These are phyloP conservation scores for Echeneis naucrates DNA, from an alignment of 2,797 vertebrate genomes.

Conservation along the genomic window DNA sequence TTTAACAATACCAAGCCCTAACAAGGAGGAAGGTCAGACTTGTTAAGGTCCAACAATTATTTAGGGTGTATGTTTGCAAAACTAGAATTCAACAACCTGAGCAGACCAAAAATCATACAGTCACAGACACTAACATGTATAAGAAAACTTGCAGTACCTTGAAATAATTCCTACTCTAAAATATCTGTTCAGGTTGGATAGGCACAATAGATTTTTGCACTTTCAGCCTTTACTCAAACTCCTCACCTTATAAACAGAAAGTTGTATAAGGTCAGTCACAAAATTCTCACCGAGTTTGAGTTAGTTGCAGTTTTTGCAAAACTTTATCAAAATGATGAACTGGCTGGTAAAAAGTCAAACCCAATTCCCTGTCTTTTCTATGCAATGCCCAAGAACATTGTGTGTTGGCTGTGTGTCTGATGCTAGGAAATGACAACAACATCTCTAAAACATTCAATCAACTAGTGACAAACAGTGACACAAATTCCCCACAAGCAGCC, in stretches of 20 bases:
- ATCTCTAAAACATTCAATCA: slow-evolving; percentile 27
- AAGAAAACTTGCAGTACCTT: slow-evolving; percentile 30
- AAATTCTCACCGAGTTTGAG: slow-evolving; percentile 2
- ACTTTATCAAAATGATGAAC: slow-evolving; percentile 24
- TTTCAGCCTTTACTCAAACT: slow-evolving; percentile 34
- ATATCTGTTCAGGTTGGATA: slow-evolving; percentile 3
- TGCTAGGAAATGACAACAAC: slow-evolving; percentile 38
- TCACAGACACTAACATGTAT: slow-evolving; percentile 8
- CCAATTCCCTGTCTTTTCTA: slow-evolving; percentile 20
- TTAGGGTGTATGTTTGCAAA: slow-evolving; percentile 51
- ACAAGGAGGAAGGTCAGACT: slow-evolving; percentile 63
- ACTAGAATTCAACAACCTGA: slow-evolving; percentile 50
- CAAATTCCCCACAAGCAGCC: slow-evolving; percentile 21
- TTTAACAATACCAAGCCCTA: no score
- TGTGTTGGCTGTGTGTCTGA: slow-evolving; percentile 17
- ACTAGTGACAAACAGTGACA: slow-evolving; percentile 20
- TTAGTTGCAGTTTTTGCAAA: slow-evolving; percentile 24
- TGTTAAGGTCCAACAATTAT: slow-evolving; percentile 62
- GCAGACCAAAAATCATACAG: slow-evolving; percentile 8
- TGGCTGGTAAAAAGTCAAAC: slow-evolving; percentile 28
- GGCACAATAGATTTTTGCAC: slow-evolving; percentile 6
- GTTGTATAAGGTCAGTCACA: slow-evolving; percentile 8
- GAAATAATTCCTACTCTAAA: slow-evolving; percentile 15
- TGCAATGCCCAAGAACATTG: slow-evolving; percentile 19
- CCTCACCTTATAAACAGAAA: slow-evolving; percentile 24